These are phyloP conservation scores for Malurus splendens DNA, from an alignment of 2,797 vertebrate genomes.

Conservation along the genomic window DNA sequence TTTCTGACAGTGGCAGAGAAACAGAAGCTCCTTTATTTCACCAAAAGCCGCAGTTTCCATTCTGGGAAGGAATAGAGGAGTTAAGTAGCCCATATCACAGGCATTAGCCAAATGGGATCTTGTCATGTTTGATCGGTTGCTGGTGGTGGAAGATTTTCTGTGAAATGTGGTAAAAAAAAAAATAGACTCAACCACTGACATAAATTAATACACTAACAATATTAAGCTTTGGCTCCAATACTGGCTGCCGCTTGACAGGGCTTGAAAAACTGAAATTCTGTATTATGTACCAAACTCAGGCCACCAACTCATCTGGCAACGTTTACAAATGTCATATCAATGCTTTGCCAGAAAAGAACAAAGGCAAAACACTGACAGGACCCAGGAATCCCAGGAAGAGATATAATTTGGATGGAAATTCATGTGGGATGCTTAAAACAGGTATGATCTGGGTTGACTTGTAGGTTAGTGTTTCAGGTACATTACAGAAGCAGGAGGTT, in stretches of 20 bases:
- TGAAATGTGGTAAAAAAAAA: conserved; percentile 11
- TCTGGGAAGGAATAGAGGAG: conserved; percentile 7
- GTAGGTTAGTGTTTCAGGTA: not conserved
- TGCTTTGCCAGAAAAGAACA: conserved; percentile 30
- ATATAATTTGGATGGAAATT: conserved; percentile 6
- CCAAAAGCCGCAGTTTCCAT: conserved; percentile 21
- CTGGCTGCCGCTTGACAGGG: conserved; percentile 2
- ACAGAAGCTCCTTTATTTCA: conserved; percentile 52
- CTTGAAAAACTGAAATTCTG: conserved; percentile 15
- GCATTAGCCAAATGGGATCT: conserved; percentile 3
- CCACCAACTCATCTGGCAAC: conserved; percentile 23
- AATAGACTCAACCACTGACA: conserved; percentile 1
- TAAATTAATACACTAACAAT: conserved; percentile 41
- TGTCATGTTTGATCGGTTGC: conserved; percentile 45
- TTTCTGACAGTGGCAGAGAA: conserved; percentile 41
- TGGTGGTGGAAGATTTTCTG: conserved; percentile 16
- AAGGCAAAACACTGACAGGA: conserved; percentile 5
- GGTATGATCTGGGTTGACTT: not conserved
- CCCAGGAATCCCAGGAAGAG: not conserved
- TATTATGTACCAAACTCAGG: conserved; percentile 6
- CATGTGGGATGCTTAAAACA: not conserved
- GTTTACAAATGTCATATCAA: conserved; percentile 22
- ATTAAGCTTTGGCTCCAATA: conserved; percentile 28
- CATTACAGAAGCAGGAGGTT: not conserved
- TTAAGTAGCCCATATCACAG: conserved; percentile 4